Percentiles rank a stretch among this genome's conserved stretches.
Conservation (phyloP, 2,113 vertebrate species). For the Strigops habroptila region DNA sequence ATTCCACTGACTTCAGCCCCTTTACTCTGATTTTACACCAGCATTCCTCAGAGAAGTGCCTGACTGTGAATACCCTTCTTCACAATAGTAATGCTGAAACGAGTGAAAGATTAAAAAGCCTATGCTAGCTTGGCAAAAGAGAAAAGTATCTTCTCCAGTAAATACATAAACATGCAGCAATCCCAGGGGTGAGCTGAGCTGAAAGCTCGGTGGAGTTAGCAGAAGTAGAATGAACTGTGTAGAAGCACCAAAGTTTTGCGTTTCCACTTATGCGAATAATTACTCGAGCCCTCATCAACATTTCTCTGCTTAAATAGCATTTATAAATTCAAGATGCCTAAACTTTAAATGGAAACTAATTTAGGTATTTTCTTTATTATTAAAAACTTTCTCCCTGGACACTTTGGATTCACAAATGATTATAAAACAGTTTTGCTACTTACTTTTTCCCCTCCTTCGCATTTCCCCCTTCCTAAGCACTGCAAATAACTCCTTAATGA, state of each 20-base stretch:
- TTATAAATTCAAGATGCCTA: conserved; percentile 58
- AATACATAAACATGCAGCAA: conserved; percentile 57
- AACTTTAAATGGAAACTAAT: conserved; percentile 67
- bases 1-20: neutral
- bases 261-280: conserved; percentile 57
- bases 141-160: conserved; percentile 2
- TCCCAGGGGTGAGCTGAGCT: conserved; percentile 23
- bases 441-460: neutral
- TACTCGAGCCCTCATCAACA: conserved; percentile 39
- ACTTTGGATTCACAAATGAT: neutral
- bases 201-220: conserved; percentile 16
- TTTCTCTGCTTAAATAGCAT: conserved; percentile 18
- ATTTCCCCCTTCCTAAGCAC: neutral
- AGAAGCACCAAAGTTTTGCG: conserved; percentile 25
- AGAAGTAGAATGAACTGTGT: neutral
- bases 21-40: conserved; percentile 11
- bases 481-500: neutral
- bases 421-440: neutral
- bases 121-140: conserved; percentile 5
- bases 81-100: conserved; percentile 1
- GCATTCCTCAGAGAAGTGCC: neutral
- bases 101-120: conserved; percentile 46
- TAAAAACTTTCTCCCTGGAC: conserved; percentile 25
- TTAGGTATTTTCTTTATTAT: conserved; percentile 53
- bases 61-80: neutral